Evolutionary conservation across 2,888 invertebrate species (phyloP), one percentile per base, ranked within the genome.

Genomic region (Phlogophora meticulosa): DNA sequence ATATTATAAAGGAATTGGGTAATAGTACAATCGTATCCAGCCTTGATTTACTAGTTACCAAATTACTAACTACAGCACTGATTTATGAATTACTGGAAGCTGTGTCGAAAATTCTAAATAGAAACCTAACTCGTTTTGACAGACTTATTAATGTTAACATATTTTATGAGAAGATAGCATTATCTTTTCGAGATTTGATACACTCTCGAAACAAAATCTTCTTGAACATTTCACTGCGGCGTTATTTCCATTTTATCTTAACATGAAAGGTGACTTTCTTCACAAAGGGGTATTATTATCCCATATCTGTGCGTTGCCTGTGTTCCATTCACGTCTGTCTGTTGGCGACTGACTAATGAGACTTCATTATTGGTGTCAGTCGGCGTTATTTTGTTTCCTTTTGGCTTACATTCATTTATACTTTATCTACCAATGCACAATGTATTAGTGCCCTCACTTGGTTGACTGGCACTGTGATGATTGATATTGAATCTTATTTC

Each of bases 321-420:
- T 63, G 62, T 56, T 63, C 78, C 72, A 80, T 82, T 78, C 73
- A 84, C 48, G 73, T 69, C 70, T 67, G 73, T 72, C 72, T 57
- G 66, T 59, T 80, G 58, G 78, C 64, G 68, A 73, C 67, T 75
- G 66, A 80, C 78, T 76, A 80, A 84, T 78, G 81, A 85, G 78
- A 52, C 71, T 63, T 72, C 64, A 76, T 84, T 82, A 84, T 82
- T 82, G 72, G 74, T 67, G 76, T 59, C 75, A 80, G 74, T 57
- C 60, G 64, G 72, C 63, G 58, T 80, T 65, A 69, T 70, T 69
- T 71, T 58, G 69, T 79, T 80, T 81, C 72, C 78, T 78, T 78
- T 77, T 80, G 76, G 60, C 70, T 58, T 58, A 69, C 79, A 84
- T 85, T 85, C 76, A 85, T 84, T 83, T 75, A 55, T 70, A 61